Evolutionary conservation across 2,797 vertebrate species (phyloP).

Genomic region (Coregonus suidteri): DNA sequence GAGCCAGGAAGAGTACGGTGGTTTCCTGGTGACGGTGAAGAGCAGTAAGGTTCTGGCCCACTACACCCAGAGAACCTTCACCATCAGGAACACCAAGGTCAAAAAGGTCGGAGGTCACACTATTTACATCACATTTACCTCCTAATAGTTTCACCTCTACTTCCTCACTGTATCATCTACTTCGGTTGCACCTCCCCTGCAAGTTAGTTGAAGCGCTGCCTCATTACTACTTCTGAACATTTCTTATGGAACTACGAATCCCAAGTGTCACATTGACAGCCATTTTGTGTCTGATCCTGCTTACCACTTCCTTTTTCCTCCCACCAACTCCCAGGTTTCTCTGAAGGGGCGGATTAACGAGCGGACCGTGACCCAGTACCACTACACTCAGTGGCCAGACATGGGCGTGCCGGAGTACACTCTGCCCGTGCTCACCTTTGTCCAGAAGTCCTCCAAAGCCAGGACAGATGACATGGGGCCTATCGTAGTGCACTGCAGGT

Average conservation of each 20-base stretch:
- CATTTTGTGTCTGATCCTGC: not conserved
- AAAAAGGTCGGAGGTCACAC: slow-evolving; percentile 83
- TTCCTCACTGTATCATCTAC: not conserved
- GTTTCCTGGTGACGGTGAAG: slow-evolving; percentile 87
- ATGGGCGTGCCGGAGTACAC: slow-evolving; percentile 93
- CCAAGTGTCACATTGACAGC: not conserved
- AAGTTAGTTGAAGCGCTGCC: not conserved
- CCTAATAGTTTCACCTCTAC: not conserved
- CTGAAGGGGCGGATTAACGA: slow-evolving; percentile 83
- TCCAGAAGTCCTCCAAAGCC: slow-evolving; percentile 85
- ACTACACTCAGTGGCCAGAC: slow-evolving; percentile 98
- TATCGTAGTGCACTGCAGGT: slow-evolving; percentile 95
- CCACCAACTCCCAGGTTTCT: slow-evolving; percentile 78
- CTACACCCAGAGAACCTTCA: slow-evolving; percentile 91
- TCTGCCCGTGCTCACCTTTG: slow-evolving; percentile 88
- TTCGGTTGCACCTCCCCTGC: not conserved
- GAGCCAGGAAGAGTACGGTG: slow-evolving; percentile 90
- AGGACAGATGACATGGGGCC: slow-evolving; percentile 79
- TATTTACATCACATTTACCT: not conserved
- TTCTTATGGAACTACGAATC: not conserved
- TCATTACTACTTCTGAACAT: not conserved
- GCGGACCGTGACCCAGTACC: slow-evolving; percentile 85
- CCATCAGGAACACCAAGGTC: slow-evolving; percentile 82
- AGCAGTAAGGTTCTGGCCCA: slow-evolving; percentile 82
- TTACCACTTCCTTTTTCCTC: not conserved